Evolutionary conservation across 1,140 invertebrate species (phyloP), one percentile per base, ranked within the genome.

Genomic region (Hyles euphorbiae): DNA sequence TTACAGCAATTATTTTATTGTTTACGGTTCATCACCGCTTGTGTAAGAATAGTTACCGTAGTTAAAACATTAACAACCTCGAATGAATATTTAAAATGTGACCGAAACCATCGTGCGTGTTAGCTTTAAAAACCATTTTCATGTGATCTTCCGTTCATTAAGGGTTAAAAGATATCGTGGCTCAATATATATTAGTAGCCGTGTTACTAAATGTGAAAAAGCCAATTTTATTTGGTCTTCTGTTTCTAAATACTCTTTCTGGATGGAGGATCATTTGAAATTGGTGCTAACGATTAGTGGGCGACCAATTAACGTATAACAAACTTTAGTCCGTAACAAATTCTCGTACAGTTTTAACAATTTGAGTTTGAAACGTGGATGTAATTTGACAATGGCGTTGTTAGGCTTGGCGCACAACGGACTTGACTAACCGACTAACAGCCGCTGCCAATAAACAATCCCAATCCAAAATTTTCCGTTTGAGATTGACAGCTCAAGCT

Each of bases 291-390:
- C 12, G 49, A 64, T 63, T 74, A 64, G 75, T 69, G 71, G 63
- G 73, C 70, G 74, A 84, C 76, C 81, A 87, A 87, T 86, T 87
- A 84, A 76, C 67, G 77, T 72, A 82, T 83, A 87, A 86, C 81
- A 81, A 84, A 86, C 84, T 84, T 73, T 73, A 48, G 63, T 71
- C 78, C 80, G 80, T 84, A 77, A 80, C 84, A 65, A 86, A 87
- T 87, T 71, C 70, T 87, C 84, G 76, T 86, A 87, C 81, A 87
- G 83, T 87, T 87, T 86, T 83, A 87, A 87, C 83, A 84, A 87
- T 87, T 87, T 83, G 70, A 82, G 74, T 80, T 76, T 82, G 63
- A 70, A 76, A 80, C 76, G 72, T 75, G 68, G 44, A 52, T 72
- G 72, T 83, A 84, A 84, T 83, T 87, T 79, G 78, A 78, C 72